Conservation (phyloP, 2,888 invertebrate genomes). For the Yponomeuta cagnagella region DNA sequence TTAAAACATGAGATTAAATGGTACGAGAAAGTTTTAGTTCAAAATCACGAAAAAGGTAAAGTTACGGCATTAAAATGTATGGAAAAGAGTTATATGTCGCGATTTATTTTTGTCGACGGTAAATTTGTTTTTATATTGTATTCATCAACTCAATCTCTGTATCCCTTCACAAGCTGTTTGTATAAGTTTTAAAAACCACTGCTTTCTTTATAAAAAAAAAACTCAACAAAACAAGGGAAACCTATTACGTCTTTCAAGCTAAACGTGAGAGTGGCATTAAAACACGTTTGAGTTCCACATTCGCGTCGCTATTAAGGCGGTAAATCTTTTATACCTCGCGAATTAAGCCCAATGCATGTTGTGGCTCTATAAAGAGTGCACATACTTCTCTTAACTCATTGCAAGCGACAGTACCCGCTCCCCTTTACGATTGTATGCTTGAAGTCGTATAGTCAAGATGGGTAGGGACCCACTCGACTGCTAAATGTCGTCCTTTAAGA, state of each 20-base stretch:
- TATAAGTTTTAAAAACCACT: too few relatives aligned
- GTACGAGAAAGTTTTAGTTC: too few relatives aligned
- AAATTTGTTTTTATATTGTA: too few relatives aligned
- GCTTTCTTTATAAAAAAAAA: background rate
- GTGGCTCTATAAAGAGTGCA: background rate
- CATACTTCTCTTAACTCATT: conserved; percentile 1
- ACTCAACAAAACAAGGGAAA: background rate
- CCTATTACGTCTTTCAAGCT: background rate
- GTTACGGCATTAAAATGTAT: too few relatives aligned
- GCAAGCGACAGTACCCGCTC: background rate
- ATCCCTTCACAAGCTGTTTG: too few relatives aligned
- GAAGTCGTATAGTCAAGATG: conserved; percentile 1
- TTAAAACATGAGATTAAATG: too few relatives aligned
- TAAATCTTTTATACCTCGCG: conserved; percentile 1
- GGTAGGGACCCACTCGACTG: background rate
- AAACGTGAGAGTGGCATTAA: background rate
- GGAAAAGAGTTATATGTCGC: too few relatives aligned
- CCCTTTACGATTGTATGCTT: conserved; percentile 10
- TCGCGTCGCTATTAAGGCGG: background rate
- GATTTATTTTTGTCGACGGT: too few relatives aligned
- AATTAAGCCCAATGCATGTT: conserved; percentile 1
- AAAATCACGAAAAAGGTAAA: too few relatives aligned
- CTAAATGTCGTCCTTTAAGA: background rate
- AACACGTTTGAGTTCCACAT: background rate
- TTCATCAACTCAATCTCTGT: too few relatives aligned